Conservation (phyloP, 2,888 invertebrate genomes). For the Calliphora vomitoria region DNA sequence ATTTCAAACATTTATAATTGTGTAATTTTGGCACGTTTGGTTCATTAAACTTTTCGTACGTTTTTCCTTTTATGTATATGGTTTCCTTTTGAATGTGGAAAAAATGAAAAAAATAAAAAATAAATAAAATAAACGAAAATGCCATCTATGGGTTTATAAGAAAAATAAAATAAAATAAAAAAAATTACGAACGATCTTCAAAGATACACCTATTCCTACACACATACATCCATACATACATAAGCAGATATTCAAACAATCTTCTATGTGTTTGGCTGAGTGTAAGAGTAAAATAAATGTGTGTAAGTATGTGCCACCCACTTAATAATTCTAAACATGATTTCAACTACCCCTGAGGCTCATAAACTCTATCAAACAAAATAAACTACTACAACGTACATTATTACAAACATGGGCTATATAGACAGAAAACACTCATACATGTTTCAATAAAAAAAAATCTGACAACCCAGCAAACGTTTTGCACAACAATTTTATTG, state of each 20-base stretch:
- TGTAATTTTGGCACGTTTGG: conserved; percentile 74
- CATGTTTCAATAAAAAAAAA: neutral
- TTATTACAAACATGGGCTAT: neutral
- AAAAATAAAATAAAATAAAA: conserved; percentile 8
- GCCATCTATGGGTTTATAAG: conserved; percentile 42
- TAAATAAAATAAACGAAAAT: conserved; percentile 34
- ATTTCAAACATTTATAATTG: conserved; percentile 54
- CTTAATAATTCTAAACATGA: conserved; percentile 73
- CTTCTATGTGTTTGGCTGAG: neutral
- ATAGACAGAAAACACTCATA: neutral
- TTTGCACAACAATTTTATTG: neutral
- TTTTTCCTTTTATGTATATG: conserved; percentile 61
- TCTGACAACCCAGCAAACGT: neutral
- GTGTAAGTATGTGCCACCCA: conserved; percentile 69
- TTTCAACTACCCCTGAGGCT: conserved; percentile 71
- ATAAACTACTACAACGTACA: conserved; percentile 53
- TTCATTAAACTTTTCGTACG: conserved; percentile 72
- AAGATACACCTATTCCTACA: neutral
- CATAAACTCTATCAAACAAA: conserved; percentile 70
- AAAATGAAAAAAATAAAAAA: neutral
- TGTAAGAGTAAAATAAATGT: conserved; percentile 46
- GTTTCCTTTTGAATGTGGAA: conserved; percentile 58
- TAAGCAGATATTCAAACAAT: neutral
- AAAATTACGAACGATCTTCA: conserved; percentile 19
- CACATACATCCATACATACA: neutral